These are phyloP conservation scores for Anguilla anguilla DNA, from an alignment of 2,797 vertebrate genomes.

Conservation along the genomic window DNA sequence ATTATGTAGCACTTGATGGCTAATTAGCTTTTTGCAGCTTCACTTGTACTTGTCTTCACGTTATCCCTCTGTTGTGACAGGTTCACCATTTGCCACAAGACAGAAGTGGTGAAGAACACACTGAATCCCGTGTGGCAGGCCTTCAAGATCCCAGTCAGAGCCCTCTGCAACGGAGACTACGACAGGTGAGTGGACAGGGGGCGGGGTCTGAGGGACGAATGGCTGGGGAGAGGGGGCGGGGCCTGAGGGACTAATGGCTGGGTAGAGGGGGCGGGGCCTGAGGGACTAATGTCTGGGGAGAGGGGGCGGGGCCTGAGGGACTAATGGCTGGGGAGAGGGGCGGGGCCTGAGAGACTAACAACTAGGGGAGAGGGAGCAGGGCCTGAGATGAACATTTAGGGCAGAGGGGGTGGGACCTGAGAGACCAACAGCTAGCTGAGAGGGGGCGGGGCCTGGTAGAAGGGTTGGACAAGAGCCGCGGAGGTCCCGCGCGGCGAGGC, in stretches of 20 bases:
- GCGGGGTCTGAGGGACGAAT: not conserved
- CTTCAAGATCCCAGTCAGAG: constrained; percentile 89
- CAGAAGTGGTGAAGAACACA: constrained; percentile 90
- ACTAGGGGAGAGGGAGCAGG: not conserved
- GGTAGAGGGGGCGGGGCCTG: not conserved
- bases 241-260: no score
- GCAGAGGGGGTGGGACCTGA: no score
- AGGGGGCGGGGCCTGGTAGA: not conserved
- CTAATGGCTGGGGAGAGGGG: not conserved
- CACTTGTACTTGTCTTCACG: not conserved
- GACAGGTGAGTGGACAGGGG: constrained; percentile 75
- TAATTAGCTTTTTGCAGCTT: not conserved
- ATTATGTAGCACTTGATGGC: not conserved
- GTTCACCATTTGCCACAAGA: constrained; percentile 91
- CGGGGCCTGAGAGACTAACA: not conserved
- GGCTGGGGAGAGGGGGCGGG: no score
- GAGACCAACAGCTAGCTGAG: no score
- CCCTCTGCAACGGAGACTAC: constrained; percentile 89
- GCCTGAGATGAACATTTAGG: no score
- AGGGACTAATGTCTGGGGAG: not conserved
- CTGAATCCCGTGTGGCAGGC: constrained; percentile 93
- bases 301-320: not conserved
- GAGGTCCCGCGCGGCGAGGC: no score
- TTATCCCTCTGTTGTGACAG: constrained; percentile 60
- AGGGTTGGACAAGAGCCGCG: no score